Conservation (phyloP, 2,113 vertebrate genomes). For the Mastomys natalensis region DNA sequence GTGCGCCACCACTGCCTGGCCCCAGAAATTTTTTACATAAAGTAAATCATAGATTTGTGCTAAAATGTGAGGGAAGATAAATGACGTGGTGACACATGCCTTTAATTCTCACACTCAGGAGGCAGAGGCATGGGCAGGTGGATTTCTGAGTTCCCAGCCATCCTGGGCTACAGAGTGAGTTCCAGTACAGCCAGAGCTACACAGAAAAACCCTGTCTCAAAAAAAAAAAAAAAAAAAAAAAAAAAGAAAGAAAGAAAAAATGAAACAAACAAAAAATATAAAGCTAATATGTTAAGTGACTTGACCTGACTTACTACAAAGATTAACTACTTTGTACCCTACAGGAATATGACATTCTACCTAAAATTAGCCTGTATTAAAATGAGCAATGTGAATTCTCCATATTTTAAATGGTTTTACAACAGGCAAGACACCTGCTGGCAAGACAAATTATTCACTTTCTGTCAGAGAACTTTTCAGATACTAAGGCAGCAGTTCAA, state of each 20-base stretch:
- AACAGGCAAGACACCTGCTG: background rate
- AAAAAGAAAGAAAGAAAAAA: background rate
- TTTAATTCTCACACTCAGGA: background rate
- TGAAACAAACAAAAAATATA: background rate
- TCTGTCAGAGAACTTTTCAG: conserved; percentile 45
- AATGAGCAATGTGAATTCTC: conserved; percentile 37
- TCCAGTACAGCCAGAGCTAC: background rate
- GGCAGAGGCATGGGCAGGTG: background rate
- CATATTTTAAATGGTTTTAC: conserved; percentile 53
- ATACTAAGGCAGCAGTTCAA: conserved; percentile 26
- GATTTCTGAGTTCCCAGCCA: background rate
- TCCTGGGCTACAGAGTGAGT: background rate
- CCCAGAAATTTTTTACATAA: conserved; percentile 28
- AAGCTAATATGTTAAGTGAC: background rate
- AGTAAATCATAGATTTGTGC: conserved; percentile 44
- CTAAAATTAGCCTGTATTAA: conserved; percentile 33
- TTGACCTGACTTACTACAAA: background rate
- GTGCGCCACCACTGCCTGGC: no score
- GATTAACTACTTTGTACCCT: background rate
- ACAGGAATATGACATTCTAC: conserved; percentile 23
- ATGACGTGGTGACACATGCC: background rate
- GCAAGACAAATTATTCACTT: conserved; percentile 14
- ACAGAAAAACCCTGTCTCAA: background rate
- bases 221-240: background rate
- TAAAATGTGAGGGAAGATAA: background rate